phyloP scores from a whole-genome alignment of 1,140 invertebrate genomes.

The Trialeurodes vaporariorum region DNA sequence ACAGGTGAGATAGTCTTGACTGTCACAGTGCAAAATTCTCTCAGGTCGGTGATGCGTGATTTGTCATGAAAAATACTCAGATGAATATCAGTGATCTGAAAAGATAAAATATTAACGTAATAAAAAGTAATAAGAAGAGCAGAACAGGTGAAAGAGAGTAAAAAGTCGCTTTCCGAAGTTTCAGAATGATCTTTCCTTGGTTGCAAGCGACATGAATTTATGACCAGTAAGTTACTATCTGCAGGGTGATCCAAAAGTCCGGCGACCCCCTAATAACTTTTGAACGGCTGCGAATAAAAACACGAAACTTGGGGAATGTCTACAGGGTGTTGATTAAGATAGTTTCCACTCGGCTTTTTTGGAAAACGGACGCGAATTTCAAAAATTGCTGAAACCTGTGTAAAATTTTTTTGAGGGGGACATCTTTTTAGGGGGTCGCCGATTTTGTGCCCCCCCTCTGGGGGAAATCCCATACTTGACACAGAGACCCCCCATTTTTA shows the following conservation, averaged over 20 bases:
- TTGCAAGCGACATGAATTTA: neutral
- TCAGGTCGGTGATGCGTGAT: conserved; percentile 58
- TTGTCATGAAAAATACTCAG: conserved; percentile 73
- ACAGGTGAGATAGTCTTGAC: conserved; percentile 59
- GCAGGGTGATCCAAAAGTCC: neutral
- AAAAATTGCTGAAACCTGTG: too few species aligned
- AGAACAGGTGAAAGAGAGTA: neutral
- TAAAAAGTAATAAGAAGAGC: conserved; percentile 11
- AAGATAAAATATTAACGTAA: conserved; percentile 21
- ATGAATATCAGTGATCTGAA: conserved; percentile 78
- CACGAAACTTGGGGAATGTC: too few species aligned
- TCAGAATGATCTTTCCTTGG: neutral
- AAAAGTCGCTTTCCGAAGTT: neutral
- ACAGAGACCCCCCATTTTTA: too few species aligned
- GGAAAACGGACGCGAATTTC: too few species aligned
- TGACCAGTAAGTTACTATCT: neutral
- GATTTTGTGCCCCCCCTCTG: too few species aligned
- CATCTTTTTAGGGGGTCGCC: too few species aligned
- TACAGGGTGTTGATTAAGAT: too few species aligned
- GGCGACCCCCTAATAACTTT: too few species aligned
- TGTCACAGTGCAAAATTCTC: conserved; percentile 66
- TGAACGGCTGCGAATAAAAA: too few species aligned
- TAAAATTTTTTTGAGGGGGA: too few species aligned
- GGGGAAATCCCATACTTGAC: too few species aligned
- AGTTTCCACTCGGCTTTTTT: too few species aligned